These are phyloP conservation scores for Ceratotherium simum DNA, from an alignment of 2,113 vertebrate species.

Conservation along the genomic window DNA sequence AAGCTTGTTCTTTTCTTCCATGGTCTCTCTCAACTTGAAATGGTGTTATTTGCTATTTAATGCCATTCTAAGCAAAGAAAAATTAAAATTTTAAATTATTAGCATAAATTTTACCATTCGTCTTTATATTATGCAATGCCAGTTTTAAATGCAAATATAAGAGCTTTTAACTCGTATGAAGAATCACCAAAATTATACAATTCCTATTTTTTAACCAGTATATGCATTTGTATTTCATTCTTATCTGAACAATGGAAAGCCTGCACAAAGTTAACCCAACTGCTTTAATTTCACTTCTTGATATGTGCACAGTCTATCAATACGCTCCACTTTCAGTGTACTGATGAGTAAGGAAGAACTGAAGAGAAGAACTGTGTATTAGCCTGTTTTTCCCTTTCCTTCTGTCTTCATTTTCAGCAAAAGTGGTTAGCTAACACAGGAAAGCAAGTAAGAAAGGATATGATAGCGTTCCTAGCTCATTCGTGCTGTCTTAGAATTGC, in stretches of 20 bases:
- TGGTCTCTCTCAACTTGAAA: neutral
- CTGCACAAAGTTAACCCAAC: neutral
- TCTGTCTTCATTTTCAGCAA: constrained; percentile 24
- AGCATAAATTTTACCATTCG: neutral
- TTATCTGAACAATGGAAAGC: neutral
- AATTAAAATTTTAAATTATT: constrained; percentile 9
- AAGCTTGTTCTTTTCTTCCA: neutral
- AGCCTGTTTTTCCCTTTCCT: neutral
- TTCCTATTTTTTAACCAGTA: neutral
- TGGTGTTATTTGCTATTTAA: neutral
- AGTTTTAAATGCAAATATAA: constrained; percentile 40
- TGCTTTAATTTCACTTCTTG: constrained; percentile 22
- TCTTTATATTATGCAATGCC: neutral
- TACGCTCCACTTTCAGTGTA: neutral
- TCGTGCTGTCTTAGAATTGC: neutral
- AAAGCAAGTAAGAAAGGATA: neutral
- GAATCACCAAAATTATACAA: neutral
- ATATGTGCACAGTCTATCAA: neutral
- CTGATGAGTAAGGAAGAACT: neutral
- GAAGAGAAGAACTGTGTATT: neutral
- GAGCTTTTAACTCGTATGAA: neutral
- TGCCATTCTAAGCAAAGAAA: neutral
- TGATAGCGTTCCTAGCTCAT: neutral
- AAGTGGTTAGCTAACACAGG: constrained; percentile 6
- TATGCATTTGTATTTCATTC: neutral